A percentile compares a stretch with the other conserved stretches of the same genome.
phyloP scores from a whole-genome alignment of 2,797 vertebrate genomes.

The Macropodus opercularis region DNA sequence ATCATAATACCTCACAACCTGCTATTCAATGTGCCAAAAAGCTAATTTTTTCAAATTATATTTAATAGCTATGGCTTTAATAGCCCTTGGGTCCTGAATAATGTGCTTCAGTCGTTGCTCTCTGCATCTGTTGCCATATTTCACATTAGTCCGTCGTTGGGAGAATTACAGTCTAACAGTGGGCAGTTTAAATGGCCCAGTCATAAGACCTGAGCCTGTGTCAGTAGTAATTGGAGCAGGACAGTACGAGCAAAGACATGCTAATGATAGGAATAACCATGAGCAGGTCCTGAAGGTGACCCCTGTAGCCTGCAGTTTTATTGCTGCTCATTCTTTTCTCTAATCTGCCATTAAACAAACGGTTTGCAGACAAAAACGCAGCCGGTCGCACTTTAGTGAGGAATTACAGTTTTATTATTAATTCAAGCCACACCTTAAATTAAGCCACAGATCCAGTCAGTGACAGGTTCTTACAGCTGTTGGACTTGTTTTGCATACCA shows the following conservation, averaged over 20 bases:
- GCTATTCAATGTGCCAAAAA: slow-evolving; percentile 66
- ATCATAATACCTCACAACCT: slow-evolving; percentile 74
- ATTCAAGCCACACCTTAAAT: slow-evolving; percentile 20
- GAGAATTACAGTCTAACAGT: slow-evolving; percentile 56
- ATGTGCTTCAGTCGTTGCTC: slow-evolving; percentile 60
- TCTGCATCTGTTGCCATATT: slow-evolving; percentile 76
- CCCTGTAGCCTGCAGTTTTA: slow-evolving; percentile 61
- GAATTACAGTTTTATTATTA: slow-evolving; percentile 39
- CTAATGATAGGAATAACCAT: slow-evolving; percentile 69
- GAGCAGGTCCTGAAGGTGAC: slow-evolving; percentile 77
- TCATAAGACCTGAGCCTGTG: slow-evolving; percentile 60
- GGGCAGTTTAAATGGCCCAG: slow-evolving; percentile 56
- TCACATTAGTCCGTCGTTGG: slow-evolving; percentile 69
- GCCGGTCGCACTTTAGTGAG: slow-evolving; percentile 1
- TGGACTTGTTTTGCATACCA: slow-evolving; percentile 2
- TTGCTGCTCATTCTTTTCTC: slow-evolving; percentile 58
- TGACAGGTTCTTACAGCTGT: slow-evolving; percentile 21
- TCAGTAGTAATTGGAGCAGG: slow-evolving; percentile 62
- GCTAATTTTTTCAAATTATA: slow-evolving; percentile 73
- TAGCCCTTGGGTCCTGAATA: slow-evolving; percentile 67
- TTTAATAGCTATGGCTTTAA: slow-evolving; percentile 71
- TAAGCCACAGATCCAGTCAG: slow-evolving; percentile 20
- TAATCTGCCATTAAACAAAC: slow-evolving; percentile 72
- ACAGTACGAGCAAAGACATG: slow-evolving; percentile 48
- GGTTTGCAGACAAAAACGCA: slow-evolving; percentile 49